Conservation (phyloP, 2,113 vertebrate species). For the Mohoua ochrocephala region DNA sequence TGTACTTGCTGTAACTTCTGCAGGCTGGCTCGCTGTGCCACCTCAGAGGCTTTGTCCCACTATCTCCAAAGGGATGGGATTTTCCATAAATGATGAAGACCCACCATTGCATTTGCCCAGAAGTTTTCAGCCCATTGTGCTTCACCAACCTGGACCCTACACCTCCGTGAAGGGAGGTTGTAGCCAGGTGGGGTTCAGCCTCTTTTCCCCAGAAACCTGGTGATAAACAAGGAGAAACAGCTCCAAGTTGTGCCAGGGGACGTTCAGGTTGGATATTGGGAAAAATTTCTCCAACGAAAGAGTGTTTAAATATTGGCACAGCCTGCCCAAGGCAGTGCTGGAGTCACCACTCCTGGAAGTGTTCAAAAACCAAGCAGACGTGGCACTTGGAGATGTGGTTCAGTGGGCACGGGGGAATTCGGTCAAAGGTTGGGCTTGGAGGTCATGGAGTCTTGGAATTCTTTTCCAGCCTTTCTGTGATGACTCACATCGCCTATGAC, state of each 20-base stretch:
- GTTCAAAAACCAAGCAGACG: background rate
- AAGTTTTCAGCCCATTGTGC: background rate
- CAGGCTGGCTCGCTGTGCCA: background rate
- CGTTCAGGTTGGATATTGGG: background rate
- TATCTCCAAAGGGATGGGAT: background rate
- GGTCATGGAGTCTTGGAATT: background rate
- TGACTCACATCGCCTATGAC: background rate
- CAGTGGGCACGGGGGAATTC: rapidly evolving
- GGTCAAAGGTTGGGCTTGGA: background rate
- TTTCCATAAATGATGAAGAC: background rate
- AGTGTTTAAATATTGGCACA: background rate
- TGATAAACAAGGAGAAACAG: background rate
- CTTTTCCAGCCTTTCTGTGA: background rate
- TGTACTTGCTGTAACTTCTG: background rate
- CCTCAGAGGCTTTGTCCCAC: background rate
- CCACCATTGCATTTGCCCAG: background rate
- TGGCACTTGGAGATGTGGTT: background rate
- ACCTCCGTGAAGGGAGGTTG: rapidly evolving
- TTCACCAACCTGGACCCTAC: background rate
- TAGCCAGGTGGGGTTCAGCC: no score
- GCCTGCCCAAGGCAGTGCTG: background rate
- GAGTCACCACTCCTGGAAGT: background rate
- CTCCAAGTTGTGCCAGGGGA: background rate
- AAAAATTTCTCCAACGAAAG: background rate
- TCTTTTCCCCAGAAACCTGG: no score